These are phyloP conservation scores for Oligia strigilis DNA, from an alignment of 2,888 invertebrate genomes.

Conservation along the genomic window DNA sequence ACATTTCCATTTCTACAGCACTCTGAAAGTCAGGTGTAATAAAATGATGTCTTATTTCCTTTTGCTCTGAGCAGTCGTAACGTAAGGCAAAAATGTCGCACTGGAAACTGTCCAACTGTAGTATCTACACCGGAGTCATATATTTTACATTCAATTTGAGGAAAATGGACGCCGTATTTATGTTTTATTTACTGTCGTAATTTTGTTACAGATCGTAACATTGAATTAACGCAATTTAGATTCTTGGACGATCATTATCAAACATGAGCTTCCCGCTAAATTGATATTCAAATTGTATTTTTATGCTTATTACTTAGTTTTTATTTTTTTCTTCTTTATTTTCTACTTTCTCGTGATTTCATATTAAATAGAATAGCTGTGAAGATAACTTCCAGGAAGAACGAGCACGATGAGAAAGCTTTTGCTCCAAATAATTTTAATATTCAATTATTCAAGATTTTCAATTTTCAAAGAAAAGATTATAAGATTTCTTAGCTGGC, in stretches of 20 bases:
- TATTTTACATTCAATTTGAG: slow-evolving; percentile 79
- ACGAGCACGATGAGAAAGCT: slow-evolving; percentile 70
- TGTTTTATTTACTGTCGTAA: slow-evolving; percentile 69
- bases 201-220: slow-evolving; percentile 61
- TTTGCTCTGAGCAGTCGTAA: slow-evolving; percentile 70
- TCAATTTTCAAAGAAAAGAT: slow-evolving; percentile 86
- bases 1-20: slow-evolving; percentile 41
- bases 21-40: slow-evolving; percentile 62
- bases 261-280: slow-evolving; percentile 26
- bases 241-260: slow-evolving; percentile 27
- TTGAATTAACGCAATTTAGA: slow-evolving; percentile 46
- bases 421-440: slow-evolving; percentile 79
- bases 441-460: slow-evolving; percentile 88
- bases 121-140: slow-evolving; percentile 72
- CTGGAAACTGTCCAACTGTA: slow-evolving; percentile 76
- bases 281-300: slow-evolving; percentile 27
- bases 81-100: slow-evolving; percentile 75
- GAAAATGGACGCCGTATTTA: slow-evolving; percentile 68
- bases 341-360: slow-evolving; percentile 12
- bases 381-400: slow-evolving; percentile 57
- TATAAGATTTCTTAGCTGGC: slow-evolving; percentile 87
- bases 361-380: slow-evolving; percentile 45
- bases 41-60: slow-evolving; percentile 71
- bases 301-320: background rate
- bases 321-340: background rate